A percentile compares a stretch with the other conserved stretches of the same genome.
Evolutionary conservation across 2,888 invertebrate species (phyloP).

Genomic region (Pachydiplax longipennis): DNA sequence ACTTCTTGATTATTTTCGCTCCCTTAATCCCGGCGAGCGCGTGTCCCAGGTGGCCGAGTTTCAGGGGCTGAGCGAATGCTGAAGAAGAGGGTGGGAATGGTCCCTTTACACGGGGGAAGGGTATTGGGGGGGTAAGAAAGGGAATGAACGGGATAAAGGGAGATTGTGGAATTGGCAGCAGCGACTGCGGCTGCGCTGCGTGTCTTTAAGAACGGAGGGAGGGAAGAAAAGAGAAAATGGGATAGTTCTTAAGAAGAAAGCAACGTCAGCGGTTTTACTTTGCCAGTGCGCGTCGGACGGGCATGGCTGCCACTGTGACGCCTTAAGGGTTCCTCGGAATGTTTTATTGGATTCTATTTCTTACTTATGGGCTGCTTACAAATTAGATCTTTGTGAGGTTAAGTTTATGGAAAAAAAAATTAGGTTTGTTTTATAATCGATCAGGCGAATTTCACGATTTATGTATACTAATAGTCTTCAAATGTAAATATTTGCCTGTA

Average conservation of each 20-base stretch:
- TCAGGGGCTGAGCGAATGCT: background rate
- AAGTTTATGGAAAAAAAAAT: no score
- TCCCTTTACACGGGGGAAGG: background rate
- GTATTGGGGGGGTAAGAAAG: background rate
- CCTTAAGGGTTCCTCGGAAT: background rate
- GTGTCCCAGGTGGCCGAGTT: slow-evolving; percentile 45
- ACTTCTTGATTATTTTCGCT: slow-evolving; percentile 44
- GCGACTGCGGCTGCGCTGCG: slow-evolving; percentile 37
- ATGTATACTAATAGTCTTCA: no score
- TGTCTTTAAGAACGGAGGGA: background rate
- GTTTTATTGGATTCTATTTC: background rate
- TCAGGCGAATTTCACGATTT: no score
- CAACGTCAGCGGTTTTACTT: slow-evolving; percentile 21
- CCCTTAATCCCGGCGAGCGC: slow-evolving; percentile 39
- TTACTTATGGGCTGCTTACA: background rate
- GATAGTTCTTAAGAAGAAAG: slow-evolving; percentile 19
- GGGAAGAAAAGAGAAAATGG: slow-evolving; percentile 19
- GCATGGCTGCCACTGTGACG: background rate
- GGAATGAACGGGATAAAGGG: background rate
- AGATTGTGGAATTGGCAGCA: slow-evolving; percentile 31
- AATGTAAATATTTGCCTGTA: no score
- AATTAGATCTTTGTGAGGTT: background rate
- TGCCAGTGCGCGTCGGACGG: background rate
- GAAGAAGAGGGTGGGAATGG: slow-evolving; percentile 42
- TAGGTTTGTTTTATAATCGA: no score